Base-by-base conservation (phyloP, 2,797 vertebrate genomes). In the Alexandromys oeconomus region DNA sequence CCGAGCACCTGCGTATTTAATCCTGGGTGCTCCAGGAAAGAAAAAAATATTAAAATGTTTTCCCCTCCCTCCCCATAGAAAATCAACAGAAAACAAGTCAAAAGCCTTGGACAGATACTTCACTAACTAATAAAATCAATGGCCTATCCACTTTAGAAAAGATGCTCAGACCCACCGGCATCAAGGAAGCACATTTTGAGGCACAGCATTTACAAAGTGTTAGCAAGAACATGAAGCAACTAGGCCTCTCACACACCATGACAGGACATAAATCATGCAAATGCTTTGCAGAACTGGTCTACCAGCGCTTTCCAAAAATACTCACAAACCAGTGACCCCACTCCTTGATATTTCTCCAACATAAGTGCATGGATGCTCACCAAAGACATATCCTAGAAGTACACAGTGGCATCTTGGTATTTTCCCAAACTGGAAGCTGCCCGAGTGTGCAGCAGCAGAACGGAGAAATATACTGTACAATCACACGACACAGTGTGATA, bases 241-340 rank as follows among this genome's bases (percentile, higher is more conserved):
- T 12, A 5, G 74, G 91, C 63, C 17, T 29, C 73, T 48, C 31
- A 0, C 27, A 6, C 0, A 2, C 51, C 25, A 25, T 51, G 17
- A 8, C 34, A 17, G 21, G 65, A 5, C 0, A 0, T 1, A 48
- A n/a, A 54, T 5, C 14, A 63, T 0, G 0, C 2, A 51, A 51
- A 2, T 31, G 10, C 11, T 27, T 82, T 65, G 29, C n/a, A 77
- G 79, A 96, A 87, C 29, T 14, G 23, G 63, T 51, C 14, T 51
- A 9, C 43, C 25, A 2, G 46, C 84, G 34, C 48, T 86, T 93
- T 15, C n/a, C 59, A 73, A 11, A 12, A 9, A 57, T 1, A 27
- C 67, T n/a, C 23, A 57, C 6, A 48, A 90, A 25, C 59, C 10
- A 43, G 31, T 1, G 57, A 27, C 67, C 63, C 76, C 15, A 40